phyloP scores from a whole-genome alignment of 2,113 vertebrate species.

The Podocnemis expansa region DNA sequence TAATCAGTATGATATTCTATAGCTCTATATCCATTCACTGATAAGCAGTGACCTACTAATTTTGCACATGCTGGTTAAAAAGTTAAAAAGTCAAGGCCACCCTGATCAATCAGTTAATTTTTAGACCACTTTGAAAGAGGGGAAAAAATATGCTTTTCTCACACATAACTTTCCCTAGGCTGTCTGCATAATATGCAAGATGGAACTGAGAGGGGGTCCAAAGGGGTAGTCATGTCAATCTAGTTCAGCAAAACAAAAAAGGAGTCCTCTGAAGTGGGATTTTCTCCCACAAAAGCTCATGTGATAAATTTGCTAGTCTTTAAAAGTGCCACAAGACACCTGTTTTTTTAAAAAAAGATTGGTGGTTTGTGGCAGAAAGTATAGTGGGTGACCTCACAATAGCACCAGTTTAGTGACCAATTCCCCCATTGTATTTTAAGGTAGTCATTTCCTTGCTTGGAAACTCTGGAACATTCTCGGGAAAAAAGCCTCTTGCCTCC shows the following conservation, averaged over 20 bases:
- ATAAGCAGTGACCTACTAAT: not conserved
- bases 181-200: not conserved
- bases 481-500: not conserved
- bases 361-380: not conserved
- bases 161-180: not conserved
- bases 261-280: too few species aligned
- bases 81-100: not conserved
- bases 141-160: not conserved
- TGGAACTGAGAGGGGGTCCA: too few species aligned
- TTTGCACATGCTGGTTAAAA: not conserved
- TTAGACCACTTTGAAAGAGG: not conserved
- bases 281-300: too few species aligned
- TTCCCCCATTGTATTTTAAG: not conserved
- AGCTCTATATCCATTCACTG: not conserved
- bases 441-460: not conserved
- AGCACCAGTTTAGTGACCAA: not conserved
- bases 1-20: not conserved
- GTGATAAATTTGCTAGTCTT: too few species aligned
- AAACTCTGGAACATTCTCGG: not conserved
- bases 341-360: too few species aligned
- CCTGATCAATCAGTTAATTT: not conserved
- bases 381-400: not conserved
- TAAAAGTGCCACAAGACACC: too few species aligned
- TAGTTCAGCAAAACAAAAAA: too few species aligned
- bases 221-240: too few species aligned